Percentiles rank a stretch among this genome's conserved stretches.
phyloP scores from a whole-genome alignment of 2,113 vertebrate species.

The Xiphophorus maculatus region DNA sequence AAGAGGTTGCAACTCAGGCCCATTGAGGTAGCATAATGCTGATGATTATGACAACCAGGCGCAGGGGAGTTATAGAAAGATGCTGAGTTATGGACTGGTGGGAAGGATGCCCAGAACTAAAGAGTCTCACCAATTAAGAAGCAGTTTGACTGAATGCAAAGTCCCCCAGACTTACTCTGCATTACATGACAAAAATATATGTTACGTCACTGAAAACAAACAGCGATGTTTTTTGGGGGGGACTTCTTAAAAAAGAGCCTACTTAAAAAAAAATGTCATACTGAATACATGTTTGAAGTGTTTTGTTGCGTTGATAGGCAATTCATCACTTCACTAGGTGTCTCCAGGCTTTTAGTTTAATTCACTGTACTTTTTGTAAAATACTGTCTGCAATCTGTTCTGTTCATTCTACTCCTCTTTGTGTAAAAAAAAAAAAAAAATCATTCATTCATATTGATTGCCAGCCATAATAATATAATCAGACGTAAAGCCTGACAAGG shows the following conservation, averaged over 20 bases:
- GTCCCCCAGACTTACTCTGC: constrained; percentile 66
- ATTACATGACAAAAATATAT: constrained; percentile 42
- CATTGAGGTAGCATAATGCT: constrained; percentile 74
- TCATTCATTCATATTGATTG: constrained; percentile 72
- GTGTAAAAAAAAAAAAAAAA: constrained; percentile 43
- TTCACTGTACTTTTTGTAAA: constrained; percentile 26
- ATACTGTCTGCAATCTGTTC: constrained; percentile 38
- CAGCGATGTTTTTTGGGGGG: neutral
- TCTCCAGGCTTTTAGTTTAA: constrained; percentile 34
- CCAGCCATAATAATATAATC: constrained; percentile 77
- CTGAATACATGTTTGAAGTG: constrained; percentile 26
- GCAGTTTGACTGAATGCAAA: constrained; percentile 62
- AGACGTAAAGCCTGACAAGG: constrained; percentile 74
- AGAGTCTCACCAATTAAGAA: constrained; percentile 70
- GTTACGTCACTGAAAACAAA: neutral
- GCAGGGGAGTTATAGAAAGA: constrained; percentile 69
- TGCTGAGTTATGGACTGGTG: constrained; percentile 68
- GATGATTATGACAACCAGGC: constrained; percentile 76
- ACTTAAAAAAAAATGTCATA: neutral
- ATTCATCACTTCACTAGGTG: constrained; percentile 34
- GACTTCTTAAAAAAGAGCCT: neutral
- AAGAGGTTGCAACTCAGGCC: constrained; percentile 63
- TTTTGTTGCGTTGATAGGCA: constrained; percentile 16
- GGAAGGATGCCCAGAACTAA: constrained; percentile 71
- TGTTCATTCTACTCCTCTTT: constrained; percentile 47